phyloP scores from a whole-genome alignment of 2,113 vertebrate genomes.

The Chionomys nivalis region DNA sequence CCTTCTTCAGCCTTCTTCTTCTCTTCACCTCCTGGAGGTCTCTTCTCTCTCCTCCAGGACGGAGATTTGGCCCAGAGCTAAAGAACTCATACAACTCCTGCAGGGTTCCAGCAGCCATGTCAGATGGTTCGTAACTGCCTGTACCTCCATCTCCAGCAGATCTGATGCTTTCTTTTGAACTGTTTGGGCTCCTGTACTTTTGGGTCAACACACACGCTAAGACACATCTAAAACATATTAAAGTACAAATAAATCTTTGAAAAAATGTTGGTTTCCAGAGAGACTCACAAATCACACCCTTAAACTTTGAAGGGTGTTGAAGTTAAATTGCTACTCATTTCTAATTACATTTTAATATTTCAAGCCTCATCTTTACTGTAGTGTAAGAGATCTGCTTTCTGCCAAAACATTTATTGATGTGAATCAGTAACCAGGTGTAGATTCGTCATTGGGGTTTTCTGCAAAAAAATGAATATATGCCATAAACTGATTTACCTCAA shows the following conservation, averaged over 20 bases:
- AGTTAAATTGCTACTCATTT: conserved; percentile 24
- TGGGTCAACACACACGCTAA: background rate
- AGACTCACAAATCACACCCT: background rate
- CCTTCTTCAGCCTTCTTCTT: background rate
- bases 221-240: background rate
- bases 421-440: background rate
- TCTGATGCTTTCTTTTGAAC: background rate
- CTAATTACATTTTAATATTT: conserved; percentile 25
- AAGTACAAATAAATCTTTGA: background rate
- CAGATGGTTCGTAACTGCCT: background rate
- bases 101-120: too few relatives aligned
- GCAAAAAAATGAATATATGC: background rate
- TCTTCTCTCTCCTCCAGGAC: background rate
- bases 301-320: background rate
- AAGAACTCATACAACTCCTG: too few relatives aligned
- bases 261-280: background rate
- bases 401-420: conserved; percentile 16
- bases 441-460: background rate
- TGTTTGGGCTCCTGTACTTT: background rate
- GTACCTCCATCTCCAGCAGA: background rate
- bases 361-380: conserved; percentile 1
- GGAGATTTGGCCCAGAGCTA: background rate
- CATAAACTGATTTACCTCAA: background rate
- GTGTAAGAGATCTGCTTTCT: background rate
- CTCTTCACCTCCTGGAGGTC: background rate